Evolutionary conservation across 1,140 invertebrate genomes (phyloP), one percentile per base, ranked within the genome.

Genomic region (Papilio glaucus): DNA sequence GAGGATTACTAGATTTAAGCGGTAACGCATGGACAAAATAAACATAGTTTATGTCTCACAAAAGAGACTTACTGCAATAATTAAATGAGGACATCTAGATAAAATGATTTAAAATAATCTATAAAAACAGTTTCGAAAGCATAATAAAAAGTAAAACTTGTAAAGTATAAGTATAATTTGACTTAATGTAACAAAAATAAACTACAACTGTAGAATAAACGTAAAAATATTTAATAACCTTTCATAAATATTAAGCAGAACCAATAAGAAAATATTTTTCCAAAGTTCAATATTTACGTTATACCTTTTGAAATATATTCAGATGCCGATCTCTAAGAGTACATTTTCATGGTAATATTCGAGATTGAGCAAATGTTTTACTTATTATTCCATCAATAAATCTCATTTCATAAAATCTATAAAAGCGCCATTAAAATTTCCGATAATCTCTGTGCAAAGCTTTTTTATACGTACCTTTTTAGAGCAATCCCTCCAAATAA

Each of bases 401-500:
- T 15, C 4, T 45, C 15, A 18, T 45, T 45, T 45, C 6, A 45
- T 18, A 45, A 49, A 21, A 9, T 49, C 45, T 21, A 49, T 2
- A 21, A 24, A 45, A 45, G 42, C 12, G 4, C 2, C 10, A 53
- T 13, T 53, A 8, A 10, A 49, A 53, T 53, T 26, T 24, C 9
- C 21, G 10, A 24, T 53, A 24, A 53, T 21, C 21, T 21, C 9
- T 24, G 3, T 9, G 5, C 18, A 49, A 18, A 21, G 45, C 7
- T 49, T 21, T 12, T n/a, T 33, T n/a, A 0, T 9, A 76, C 77
- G 72, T 86, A 94, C 93, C 77, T 91, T 93, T 69, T 89, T 93
- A n/a, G 92, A 90, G 67, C 93, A 94, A 74, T 93, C 91, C 38
- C 85, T 83, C 93, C 92, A 94, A 61, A 94, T 85, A 61, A 94